Base-by-base conservation (phyloP, 1,140 invertebrate genomes). In the Rhizoglyphus robini region DNA sequence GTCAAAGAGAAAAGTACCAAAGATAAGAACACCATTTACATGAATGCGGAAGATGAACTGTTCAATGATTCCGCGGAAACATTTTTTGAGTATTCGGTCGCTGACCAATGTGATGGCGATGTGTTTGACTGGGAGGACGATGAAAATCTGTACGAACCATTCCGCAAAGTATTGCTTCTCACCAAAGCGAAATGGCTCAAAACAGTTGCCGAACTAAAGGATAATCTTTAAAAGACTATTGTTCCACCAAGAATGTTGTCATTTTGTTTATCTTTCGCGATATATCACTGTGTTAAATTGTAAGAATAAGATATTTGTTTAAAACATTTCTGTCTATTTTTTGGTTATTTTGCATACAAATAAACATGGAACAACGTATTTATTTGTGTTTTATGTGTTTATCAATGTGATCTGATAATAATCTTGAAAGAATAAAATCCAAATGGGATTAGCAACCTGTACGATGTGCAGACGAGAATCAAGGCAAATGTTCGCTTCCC, bases 1-100 rank as follows among this genome's bases (percentile, higher is more conserved):
- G 32, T 65, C 31, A 65, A 65, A 27, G 3, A 64, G 3, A 66
- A 47, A 27, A 60, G 23, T 31, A 5, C 3, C 5, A 31, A 62
- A 11, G 15, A 13, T n/a, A 18, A 25, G 4, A 30, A 65, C 11
- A 11, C 34, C 15, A 65, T 65, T 32, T 65, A 65, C 31, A 46
- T 65, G 1, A 65, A 65, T 41, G 64, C 5, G 18, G 64, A 65
- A 38, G 64, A 65, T 29, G 64, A 65, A 32, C 18, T 65, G 5
- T 65, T 65, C 31, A 30, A 41, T 49, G 64, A 65, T n/a, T 3
- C 15, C 20, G 51, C 51, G 18, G 32, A 65, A 3, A 11, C n/a
- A 15, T n/a, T 13, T 20, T 41, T 65, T 8, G 58, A 65, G 27
- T 65, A 59, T 31, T 49, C 36, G 2, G 64, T 65, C 1, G 31